These are phyloP conservation scores for Phenganax stokvisi DNA, from an alignment of 92 coral and sea anemone species.

Conservation along the genomic window DNA sequence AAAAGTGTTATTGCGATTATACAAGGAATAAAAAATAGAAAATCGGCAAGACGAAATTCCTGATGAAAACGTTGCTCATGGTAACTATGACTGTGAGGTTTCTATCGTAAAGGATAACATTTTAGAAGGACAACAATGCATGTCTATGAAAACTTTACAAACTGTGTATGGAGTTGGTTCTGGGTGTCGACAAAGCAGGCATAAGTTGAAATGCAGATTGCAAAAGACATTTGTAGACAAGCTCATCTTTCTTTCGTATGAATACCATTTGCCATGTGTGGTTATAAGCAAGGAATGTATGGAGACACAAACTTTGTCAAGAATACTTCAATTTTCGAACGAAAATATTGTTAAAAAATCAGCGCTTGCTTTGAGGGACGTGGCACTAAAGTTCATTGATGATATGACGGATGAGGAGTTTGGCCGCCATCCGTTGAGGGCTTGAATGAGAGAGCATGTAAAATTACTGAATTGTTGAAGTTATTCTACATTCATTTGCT, in stretches of 20 bases:
- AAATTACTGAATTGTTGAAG: constrained; percentile 2
- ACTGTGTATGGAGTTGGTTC: not conserved
- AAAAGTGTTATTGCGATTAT: not conserved
- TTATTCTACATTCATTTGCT: constrained; percentile 4
- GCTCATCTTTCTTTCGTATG: constrained; percentile 6
- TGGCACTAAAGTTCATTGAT: not conserved
- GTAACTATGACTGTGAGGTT: not conserved
- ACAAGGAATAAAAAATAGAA: not conserved
- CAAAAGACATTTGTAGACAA: constrained; percentile 3
- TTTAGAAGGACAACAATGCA: constrained; percentile 17
- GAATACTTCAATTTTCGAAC: not conserved
- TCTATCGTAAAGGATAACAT: constrained; percentile 2
- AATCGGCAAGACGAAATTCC: too few relatives aligned
- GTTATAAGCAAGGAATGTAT: constrained; percentile 27
- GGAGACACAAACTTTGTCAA: constrained; percentile 10
- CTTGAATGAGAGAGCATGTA: constrained; percentile 12
- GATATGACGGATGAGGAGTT: not conserved
- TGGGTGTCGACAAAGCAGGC: constrained; percentile 17
- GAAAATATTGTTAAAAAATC: not conserved
- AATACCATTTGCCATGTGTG: constrained; percentile 15
- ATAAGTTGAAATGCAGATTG: constrained; percentile 14
- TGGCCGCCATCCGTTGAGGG: constrained; percentile 11
- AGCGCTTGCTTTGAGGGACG: not conserved
- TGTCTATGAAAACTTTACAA: constrained; percentile 14
- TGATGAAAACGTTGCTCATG: not conserved